These are phyloP conservation scores for Pimephales promelas DNA, from an alignment of 2,113 vertebrate genomes.

Conservation along the genomic window DNA sequence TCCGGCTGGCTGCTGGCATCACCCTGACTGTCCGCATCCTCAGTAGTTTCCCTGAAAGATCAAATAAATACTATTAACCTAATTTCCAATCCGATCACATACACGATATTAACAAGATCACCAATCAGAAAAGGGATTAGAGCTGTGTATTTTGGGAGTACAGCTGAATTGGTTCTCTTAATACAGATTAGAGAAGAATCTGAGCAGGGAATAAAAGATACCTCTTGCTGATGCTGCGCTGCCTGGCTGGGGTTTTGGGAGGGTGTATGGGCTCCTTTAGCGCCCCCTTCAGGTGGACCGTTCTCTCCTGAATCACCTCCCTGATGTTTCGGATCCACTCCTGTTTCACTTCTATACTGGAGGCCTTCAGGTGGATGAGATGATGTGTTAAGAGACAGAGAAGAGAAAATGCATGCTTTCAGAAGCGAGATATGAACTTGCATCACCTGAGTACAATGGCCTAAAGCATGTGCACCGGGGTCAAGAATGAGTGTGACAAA, in stretches of 20 bases:
- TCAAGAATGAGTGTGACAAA: neutral
- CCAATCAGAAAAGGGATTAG: neutral
- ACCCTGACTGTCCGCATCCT: conserved; percentile 94
- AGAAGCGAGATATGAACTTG: neutral
- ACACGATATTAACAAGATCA: neutral
- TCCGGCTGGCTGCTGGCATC: conserved; percentile 98
- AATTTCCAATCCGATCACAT: neutral
- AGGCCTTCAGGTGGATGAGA: conserved; percentile 75
- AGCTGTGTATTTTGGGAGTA: neutral
- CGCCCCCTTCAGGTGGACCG: conserved; percentile 94
- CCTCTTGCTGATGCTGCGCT: conserved; percentile 95
- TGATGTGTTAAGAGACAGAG: neutral
- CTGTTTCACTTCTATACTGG: conserved; percentile 96
- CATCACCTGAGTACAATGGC: neutral
- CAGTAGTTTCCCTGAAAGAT: conserved; percentile 85
- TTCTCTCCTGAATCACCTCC: conserved; percentile 97
- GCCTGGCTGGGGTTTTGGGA: conserved; percentile 94
- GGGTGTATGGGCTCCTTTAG: conserved; percentile 96
- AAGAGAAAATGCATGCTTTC: neutral
- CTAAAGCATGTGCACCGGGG: neutral
- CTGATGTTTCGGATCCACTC: conserved; percentile 98
- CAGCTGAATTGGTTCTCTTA: neutral
- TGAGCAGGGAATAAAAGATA: conserved; percentile 52
- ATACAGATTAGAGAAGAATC: neutral
- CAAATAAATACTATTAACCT: neutral